These are phyloP conservation scores for Tragelaphus oryx DNA, from an alignment of 2,797 vertebrate species.

Conservation along the genomic window DNA sequence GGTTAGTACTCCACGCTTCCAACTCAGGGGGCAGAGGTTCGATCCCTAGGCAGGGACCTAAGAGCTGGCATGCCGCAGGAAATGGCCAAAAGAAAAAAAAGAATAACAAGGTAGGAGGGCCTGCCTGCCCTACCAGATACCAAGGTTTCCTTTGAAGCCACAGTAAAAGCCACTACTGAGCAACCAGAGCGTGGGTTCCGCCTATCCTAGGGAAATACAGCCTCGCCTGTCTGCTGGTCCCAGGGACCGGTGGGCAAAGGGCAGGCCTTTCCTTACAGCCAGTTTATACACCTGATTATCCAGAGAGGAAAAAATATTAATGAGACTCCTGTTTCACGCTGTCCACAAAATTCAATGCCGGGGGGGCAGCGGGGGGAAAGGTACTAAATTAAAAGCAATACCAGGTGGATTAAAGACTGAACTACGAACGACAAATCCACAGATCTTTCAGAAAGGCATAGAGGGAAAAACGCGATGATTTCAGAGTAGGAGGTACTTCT, in stretches of 20 bases:
- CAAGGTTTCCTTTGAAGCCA: neutral
- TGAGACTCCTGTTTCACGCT: neutral
- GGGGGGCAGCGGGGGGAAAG: no score
- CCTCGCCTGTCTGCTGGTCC: neutral
- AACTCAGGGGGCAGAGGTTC: neutral
- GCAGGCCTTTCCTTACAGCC: no score
- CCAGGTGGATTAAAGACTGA: neutral
- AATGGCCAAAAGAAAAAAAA: neutral
- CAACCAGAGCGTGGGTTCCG: accelerated
- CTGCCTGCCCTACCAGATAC: neutral
- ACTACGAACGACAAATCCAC: accelerated
- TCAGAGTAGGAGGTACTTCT: neutral
- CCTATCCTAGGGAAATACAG: accelerated
- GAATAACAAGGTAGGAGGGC: no score
- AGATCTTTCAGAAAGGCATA: neutral
- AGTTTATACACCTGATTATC: neutral
- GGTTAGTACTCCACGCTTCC: neutral
- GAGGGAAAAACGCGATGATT: no score
- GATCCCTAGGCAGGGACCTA: neutral
- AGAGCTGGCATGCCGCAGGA: neutral
- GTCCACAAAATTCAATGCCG: neutral
- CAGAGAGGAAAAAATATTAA: neutral
- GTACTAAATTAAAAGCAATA: neutral
- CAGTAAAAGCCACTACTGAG: accelerated
- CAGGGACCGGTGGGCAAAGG: no score